These are phyloP conservation scores for Lamellibrachia luymesi DNA, from an alignment of 1,140 invertebrate genomes.

Conservation along the genomic window DNA sequence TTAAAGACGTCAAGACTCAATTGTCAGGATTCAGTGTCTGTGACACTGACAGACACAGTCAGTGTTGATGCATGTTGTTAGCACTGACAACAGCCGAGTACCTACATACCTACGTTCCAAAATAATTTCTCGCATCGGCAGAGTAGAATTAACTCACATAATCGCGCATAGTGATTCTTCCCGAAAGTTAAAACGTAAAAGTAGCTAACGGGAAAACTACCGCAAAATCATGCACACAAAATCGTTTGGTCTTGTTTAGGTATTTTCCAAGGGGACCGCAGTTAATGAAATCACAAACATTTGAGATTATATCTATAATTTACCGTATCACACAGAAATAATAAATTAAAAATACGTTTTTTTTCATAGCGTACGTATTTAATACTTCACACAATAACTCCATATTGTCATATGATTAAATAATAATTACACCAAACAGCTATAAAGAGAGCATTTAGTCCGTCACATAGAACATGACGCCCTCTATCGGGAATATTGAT, in stretches of 20 bases:
- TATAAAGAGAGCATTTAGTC: neutral
- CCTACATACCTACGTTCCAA: neutral
- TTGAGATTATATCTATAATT: neutral
- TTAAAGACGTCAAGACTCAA: too few species aligned
- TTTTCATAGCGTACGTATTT: neutral
- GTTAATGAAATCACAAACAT: neutral
- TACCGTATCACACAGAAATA: neutral
- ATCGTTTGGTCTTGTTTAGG: neutral
- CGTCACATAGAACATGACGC: neutral
- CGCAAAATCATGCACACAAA: neutral
- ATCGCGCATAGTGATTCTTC: neutral
- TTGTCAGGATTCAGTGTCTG: too few species aligned
- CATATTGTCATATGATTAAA: neutral
- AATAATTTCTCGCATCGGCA: neutral
- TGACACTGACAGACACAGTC: too few species aligned
- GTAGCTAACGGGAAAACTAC: neutral
- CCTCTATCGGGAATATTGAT: neutral
- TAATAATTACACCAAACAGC: neutral
- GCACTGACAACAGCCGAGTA: neutral
- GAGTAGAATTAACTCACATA: neutral
- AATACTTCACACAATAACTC: neutral
- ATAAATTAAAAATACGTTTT: neutral
- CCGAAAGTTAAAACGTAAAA: neutral
- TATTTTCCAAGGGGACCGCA: constrained; percentile 3
- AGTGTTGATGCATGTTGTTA: neutral